A percentile compares a stretch with the other conserved stretches of the same genome.
These are phyloP conservation scores for Oxyteleia sp. DNA, from an alignment of 2,888 invertebrate species.

Conservation along the genomic window DNA sequence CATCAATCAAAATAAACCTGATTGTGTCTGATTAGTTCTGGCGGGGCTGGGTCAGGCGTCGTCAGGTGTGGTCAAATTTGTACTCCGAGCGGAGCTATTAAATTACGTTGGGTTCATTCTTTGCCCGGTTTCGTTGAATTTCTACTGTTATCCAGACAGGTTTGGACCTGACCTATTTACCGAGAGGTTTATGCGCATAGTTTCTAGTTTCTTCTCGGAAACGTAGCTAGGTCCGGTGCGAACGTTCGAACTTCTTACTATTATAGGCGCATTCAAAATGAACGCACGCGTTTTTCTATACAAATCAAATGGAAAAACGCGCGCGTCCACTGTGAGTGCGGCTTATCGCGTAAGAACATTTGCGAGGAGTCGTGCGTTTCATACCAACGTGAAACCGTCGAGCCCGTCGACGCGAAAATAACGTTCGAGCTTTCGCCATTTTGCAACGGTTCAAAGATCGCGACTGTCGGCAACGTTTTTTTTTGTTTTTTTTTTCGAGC, in stretches of 20 bases:
- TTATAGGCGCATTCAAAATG: no score
- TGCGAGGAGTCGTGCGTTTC: conserved; percentile 11
- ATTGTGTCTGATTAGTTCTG: conserved; percentile 54
- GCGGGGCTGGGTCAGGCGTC: conserved; percentile 25
- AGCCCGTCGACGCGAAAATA: conserved; percentile 39
- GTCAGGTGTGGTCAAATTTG: conserved; percentile 64
- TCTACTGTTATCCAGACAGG: conserved; percentile 66
- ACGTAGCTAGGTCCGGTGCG: background rate
- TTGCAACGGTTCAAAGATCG: conserved; percentile 58
- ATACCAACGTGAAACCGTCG: background rate
- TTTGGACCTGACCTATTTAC: conserved; percentile 68
- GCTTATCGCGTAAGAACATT: conserved; percentile 18
- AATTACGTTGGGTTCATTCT: conserved; percentile 33
- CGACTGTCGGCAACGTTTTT: conserved; percentile 12
- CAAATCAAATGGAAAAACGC: no score
- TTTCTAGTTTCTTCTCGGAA: conserved; percentile 39
- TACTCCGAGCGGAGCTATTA: conserved; percentile 25
- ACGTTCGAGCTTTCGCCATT: conserved; percentile 39
- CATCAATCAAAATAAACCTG: conserved; percentile 55
- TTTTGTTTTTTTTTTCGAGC: no score
- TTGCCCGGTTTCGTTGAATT: conserved; percentile 13
- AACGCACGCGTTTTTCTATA: no score
- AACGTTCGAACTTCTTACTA: conserved; percentile 32
- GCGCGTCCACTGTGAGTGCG: no score
- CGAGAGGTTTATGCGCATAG: conserved; percentile 22